Conservation (phyloP, 2,888 invertebrate species). For the Drosophila macrospina region DNA sequence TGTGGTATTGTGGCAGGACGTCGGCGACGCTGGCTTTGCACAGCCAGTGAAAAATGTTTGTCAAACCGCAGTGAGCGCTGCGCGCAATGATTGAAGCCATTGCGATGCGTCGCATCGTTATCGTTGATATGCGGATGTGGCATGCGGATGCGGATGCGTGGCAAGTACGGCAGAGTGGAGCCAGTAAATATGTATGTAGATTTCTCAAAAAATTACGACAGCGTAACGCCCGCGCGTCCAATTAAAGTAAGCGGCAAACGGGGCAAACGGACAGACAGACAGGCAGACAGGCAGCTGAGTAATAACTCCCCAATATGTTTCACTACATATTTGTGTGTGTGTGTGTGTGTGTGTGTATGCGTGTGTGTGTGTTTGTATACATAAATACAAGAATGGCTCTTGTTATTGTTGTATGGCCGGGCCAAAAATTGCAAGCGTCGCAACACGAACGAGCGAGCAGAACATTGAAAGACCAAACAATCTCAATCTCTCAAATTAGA, state of each 20-base stretch:
- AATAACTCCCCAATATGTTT: slow-evolving; percentile 77
- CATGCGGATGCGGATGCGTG: slow-evolving; percentile 36
- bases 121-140: slow-evolving; percentile 50
- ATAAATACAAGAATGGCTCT: slow-evolving; percentile 52
- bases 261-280: slow-evolving; percentile 34
- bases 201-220: slow-evolving; percentile 81
- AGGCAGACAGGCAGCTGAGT: slow-evolving; percentile 41
- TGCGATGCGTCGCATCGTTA: slow-evolving; percentile 70
- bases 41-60: slow-evolving; percentile 79
- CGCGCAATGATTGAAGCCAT: slow-evolving; percentile 76
- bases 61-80: slow-evolving; percentile 76
- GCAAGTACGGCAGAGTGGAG: slow-evolving; percentile 4
- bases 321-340: slow-evolving; percentile 40
- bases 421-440: slow-evolving; percentile 74
- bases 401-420: slow-evolving; percentile 33
- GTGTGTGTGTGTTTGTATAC: slow-evolving; percentile 40
- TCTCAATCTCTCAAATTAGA: slow-evolving; percentile 84
- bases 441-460: slow-evolving; percentile 73
- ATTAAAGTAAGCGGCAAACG: slow-evolving; percentile 80
- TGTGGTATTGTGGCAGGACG: not conserved
- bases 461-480: slow-evolving; percentile 80
- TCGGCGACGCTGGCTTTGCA: slow-evolving; percentile 44
- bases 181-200: slow-evolving; percentile 57
- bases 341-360: slow-evolving; percentile 38
- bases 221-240: slow-evolving; percentile 82